Percentiles rank a stretch among this genome's conserved stretches.
phyloP scores from a whole-genome alignment of 2,888 invertebrate species.

The Ophioninae sp. region DNA sequence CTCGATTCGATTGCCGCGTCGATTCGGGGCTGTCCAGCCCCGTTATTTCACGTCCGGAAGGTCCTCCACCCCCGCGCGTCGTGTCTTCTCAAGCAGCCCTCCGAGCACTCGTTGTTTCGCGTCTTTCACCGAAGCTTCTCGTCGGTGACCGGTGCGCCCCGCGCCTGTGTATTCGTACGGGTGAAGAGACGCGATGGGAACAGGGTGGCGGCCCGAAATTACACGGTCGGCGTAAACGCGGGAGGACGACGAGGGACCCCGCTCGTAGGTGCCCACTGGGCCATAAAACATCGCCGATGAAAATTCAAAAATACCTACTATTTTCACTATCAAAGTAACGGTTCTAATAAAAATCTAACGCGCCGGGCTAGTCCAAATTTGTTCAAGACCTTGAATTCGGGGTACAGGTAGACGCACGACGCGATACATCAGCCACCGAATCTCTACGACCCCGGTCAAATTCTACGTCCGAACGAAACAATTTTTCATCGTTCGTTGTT shows the following conservation, averaged over 20 bases:
- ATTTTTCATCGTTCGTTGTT: background rate
- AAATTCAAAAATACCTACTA: too few species aligned
- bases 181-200: background rate
- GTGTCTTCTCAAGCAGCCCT: conserved; percentile 17
- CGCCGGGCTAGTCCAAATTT: too few species aligned
- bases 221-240: background rate
- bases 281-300: too few species aligned
- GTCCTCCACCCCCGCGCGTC: conserved; percentile 28
- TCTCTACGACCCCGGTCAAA: background rate
- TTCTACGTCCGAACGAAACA: background rate
- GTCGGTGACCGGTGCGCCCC: background rate
- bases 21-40: conserved; percentile 77
- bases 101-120: conserved; percentile 55
- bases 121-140: conserved; percentile 48
- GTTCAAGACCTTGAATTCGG: too few species aligned
- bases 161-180: background rate
- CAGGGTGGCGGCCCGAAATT: background rate
- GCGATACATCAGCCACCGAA: background rate
- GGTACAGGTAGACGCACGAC: background rate
- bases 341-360: too few species aligned
- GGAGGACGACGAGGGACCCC: too few species aligned
- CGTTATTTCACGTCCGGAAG: conserved; percentile 74
- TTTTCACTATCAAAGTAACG: too few species aligned
- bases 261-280: too few species aligned
- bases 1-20: conserved; percentile 78